A percentile compares a stretch with the other conserved stretches of the same genome.
phyloP scores from a whole-genome alignment of 1,140 invertebrate genomes.

The Pentalonia nigronervosa region DNA sequence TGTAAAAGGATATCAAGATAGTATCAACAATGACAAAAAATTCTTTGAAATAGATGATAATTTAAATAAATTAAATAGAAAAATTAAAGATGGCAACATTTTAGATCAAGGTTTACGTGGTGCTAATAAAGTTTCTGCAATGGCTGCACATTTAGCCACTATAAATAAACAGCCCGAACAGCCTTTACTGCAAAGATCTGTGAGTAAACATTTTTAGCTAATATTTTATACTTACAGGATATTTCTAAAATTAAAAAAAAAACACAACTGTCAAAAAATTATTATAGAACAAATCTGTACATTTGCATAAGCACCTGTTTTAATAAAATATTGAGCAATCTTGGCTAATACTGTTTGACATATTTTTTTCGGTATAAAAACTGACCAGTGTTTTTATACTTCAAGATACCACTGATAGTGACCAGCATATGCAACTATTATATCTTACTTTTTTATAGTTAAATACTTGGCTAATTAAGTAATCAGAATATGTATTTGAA shows the following conservation, averaged over 20 bases:
- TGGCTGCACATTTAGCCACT: constrained; percentile 79
- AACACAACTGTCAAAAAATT: neutral
- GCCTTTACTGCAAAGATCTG: constrained; percentile 36
- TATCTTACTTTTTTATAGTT: too few relatives aligned
- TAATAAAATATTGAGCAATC: neutral
- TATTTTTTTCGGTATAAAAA: too few relatives aligned
- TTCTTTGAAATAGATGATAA: constrained; percentile 81
- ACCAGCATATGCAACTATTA: too few relatives aligned
- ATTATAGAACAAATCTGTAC: neutral
- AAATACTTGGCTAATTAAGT: too few relatives aligned
- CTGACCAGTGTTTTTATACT: too few relatives aligned
- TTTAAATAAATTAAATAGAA: constrained; percentile 79
- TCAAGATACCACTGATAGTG: too few relatives aligned
- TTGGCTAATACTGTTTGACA: too few relatives aligned
- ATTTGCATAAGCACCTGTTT: neutral
- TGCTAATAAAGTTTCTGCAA: constrained; percentile 85
- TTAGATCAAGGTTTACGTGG: constrained; percentile 74
- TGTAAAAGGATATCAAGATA: constrained; percentile 65
- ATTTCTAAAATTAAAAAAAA: neutral
- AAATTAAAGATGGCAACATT: constrained; percentile 79
- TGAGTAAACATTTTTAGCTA: neutral
- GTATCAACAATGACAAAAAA: constrained; percentile 65
- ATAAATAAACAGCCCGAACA: constrained; percentile 70
- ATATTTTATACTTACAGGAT: neutral
- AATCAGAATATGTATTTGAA: too few relatives aligned